Percentiles rank a stretch among this genome's conserved stretches.
phyloP scores from a whole-genome alignment of 2,797 vertebrate species.

The Echeneis naucrates region DNA sequence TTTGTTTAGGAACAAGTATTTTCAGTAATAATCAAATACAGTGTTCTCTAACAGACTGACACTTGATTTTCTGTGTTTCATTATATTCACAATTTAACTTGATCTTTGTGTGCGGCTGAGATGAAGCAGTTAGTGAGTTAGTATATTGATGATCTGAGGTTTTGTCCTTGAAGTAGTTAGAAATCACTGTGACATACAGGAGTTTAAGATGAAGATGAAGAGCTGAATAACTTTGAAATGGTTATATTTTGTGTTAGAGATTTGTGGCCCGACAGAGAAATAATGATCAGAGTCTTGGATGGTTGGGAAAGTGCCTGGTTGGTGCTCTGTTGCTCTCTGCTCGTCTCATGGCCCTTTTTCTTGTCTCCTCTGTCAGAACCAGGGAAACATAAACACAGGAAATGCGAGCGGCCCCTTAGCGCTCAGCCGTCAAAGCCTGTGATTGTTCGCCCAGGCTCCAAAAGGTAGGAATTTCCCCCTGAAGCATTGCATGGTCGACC shows the following conservation, averaged over 20 bases:
- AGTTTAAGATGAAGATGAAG: no score
- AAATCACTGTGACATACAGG: no score
- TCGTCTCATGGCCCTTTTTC: constrained; percentile 1
- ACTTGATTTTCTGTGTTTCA: neutral
- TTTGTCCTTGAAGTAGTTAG: no score
- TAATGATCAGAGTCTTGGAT: neutral
- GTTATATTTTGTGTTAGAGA: neutral
- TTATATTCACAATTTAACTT: neutral
- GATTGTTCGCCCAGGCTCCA: constrained; percentile 76
- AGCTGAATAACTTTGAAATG: neutral
- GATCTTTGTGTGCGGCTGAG: no score
- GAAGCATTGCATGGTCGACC: neutral
- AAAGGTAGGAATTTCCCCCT: constrained; percentile 74
- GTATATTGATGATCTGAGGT: neutral
- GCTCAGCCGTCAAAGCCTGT: constrained; percentile 78
- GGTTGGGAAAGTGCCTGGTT: neutral
- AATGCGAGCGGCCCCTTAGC: constrained; percentile 82
- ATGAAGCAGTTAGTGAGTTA: neutral
- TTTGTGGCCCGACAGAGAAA: no score
- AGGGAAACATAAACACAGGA: constrained; percentile 86
- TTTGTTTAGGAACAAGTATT: neutral
- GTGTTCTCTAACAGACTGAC: neutral
- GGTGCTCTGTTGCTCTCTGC: neutral
- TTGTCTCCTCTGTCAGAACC: constrained; percentile 75
- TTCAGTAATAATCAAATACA: neutral